A percentile compares a stretch with the other conserved stretches of the same genome.
Evolutionary conservation across 2,797 vertebrate genomes (phyloP).

Genomic region (Danio albolineatus): DNA sequence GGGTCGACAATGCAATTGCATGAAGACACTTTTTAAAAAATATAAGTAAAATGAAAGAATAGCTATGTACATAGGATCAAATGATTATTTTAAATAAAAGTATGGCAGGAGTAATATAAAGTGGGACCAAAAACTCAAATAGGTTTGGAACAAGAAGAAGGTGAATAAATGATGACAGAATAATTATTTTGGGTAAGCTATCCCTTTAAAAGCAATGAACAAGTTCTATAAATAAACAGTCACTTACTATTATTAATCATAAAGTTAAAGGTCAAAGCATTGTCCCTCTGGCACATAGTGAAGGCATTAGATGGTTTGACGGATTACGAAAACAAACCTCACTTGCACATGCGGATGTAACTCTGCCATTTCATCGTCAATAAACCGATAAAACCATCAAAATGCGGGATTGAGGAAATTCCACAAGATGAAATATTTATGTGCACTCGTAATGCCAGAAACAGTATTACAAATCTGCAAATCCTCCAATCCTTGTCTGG

Average conservation of each 20-base stretch:
- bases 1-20: no score
- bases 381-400: constrained; percentile 33
- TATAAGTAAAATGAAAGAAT: no score
- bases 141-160: no score
- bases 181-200: no score
- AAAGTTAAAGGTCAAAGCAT: constrained; percentile 33
- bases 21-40: no score
- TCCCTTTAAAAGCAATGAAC: neutral
- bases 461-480: constrained; percentile 43
- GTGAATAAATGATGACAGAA: no score
- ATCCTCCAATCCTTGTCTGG: constrained; percentile 43
- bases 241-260: constrained; percentile 15
- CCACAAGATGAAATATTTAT: constrained; percentile 49
- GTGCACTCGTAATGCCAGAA: constrained; percentile 28
- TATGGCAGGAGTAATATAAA: no score
- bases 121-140: no score
- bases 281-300: constrained; percentile 13
- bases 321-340: constrained; percentile 4
- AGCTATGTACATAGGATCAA: no score
- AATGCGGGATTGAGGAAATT: constrained; percentile 33
- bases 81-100: no score
- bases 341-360: constrained; percentile 22
- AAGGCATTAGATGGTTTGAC: constrained; percentile 2
- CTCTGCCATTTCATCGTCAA: constrained; percentile 32
- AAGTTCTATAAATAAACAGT: neutral